Percentiles rank a stretch among this genome's conserved stretches.
Evolutionary conservation across 1,140 invertebrate species (phyloP).

Genomic region (Hyphantria cunea): DNA sequence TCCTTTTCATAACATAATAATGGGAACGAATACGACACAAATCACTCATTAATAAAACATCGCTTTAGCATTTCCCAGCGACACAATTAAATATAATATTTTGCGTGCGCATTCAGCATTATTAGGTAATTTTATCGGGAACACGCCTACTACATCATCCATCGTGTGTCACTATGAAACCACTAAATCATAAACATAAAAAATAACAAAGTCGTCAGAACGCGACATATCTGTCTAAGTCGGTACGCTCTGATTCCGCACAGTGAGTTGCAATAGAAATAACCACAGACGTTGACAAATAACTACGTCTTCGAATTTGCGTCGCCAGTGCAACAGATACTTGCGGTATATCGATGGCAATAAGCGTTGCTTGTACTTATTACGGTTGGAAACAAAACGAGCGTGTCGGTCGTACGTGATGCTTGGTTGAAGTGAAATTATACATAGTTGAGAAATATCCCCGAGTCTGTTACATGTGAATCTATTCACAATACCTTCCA

Average conservation of each 20-base stretch:
- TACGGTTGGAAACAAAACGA: conserved; percentile 51
- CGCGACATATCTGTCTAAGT: conserved; percentile 30
- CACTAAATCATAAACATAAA: conserved; percentile 28
- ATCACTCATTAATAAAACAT: not conserved
- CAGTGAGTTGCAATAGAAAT: conserved; percentile 36
- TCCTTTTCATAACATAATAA: not conserved
- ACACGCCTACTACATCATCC: conserved; percentile 16
- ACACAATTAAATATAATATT: not conserved
- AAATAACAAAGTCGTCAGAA: conserved; percentile 31
- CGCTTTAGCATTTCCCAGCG: not conserved
- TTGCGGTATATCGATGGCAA: conserved; percentile 26
- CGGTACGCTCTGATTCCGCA: conserved; percentile 28
- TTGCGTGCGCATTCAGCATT: not conserved
- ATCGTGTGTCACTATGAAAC: conserved; percentile 17
- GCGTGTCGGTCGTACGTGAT: conserved; percentile 38
- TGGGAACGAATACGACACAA: not conserved
- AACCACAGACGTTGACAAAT: conserved; percentile 54
- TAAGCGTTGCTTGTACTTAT: conserved; percentile 38
- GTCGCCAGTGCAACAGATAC: conserved; percentile 29
- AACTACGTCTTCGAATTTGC: conserved; percentile 38
- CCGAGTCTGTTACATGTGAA: conserved; percentile 38
- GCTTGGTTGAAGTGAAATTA: conserved; percentile 56
- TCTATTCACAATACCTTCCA: conserved; percentile 53
- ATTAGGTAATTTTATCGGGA: conserved; percentile 5
- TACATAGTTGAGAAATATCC: conserved; percentile 60